Evolutionary conservation across 2,113 vertebrate genomes (phyloP).

Genomic region (Atherinomorus stipes): DNA sequence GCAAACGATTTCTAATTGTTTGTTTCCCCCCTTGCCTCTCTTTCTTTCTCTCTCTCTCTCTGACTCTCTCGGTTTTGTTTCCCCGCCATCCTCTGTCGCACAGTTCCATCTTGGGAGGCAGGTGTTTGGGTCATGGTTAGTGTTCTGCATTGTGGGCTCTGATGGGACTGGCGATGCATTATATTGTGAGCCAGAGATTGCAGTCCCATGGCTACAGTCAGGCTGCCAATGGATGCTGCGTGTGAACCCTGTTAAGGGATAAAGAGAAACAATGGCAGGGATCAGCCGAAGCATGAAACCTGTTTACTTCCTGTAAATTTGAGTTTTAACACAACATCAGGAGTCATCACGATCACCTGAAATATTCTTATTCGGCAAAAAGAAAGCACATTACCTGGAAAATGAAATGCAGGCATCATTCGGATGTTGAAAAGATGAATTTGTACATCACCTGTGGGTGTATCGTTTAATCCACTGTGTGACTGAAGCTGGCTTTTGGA

Average conservation of each 20-base stretch:
- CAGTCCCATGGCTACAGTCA: constrained; percentile 48
- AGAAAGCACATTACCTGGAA: constrained; percentile 8
- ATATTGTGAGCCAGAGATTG: constrained; percentile 68
- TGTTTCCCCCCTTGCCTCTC: constrained; percentile 33
- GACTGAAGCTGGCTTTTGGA: constrained; percentile 30
- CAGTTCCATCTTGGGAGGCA: constrained; percentile 54
- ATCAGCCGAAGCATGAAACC: constrained; percentile 28
- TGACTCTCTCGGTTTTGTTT: constrained; percentile 7
- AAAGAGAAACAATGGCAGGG: constrained; percentile 37
- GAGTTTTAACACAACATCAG: constrained; percentile 7
- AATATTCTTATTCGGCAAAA: constrained; percentile 19
- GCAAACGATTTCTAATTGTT: constrained; percentile 56
- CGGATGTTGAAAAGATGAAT: constrained; percentile 12
- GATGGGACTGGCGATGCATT: constrained; percentile 76
- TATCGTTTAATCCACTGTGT: constrained; percentile 46
- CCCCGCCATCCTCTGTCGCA: constrained; percentile 1
- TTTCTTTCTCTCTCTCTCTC: background rate
- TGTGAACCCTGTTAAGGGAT: constrained; percentile 38
- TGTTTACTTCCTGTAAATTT: background rate
- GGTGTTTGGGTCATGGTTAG: constrained; percentile 67
- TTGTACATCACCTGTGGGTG: constrained; percentile 6
- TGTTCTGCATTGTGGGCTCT: constrained; percentile 73
- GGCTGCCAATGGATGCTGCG: constrained; percentile 51
- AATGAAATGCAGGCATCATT: constrained; percentile 10
- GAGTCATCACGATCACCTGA: constrained; percentile 20